phyloP scores from a whole-genome alignment of 1,140 invertebrate species.

The Lepidostoma basale region DNA sequence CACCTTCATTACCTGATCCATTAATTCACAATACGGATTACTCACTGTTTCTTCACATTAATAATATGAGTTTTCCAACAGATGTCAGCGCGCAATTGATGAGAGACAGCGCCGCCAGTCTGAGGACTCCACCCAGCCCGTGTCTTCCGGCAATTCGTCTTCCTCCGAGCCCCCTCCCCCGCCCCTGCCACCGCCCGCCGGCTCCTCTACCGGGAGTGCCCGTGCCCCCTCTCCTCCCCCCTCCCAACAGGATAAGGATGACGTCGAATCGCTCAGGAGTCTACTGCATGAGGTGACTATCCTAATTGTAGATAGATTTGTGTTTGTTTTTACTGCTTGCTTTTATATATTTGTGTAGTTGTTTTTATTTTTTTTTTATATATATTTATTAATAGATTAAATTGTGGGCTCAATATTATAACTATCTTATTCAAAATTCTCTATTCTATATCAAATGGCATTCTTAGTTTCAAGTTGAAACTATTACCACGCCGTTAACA shows the following conservation, averaged over 20 bases:
- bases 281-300: slow-evolving; percentile 77
- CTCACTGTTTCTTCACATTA: not conserved
- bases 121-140: slow-evolving; percentile 57
- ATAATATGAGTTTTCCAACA: slow-evolving; percentile 11
- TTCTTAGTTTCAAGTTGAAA: no score
- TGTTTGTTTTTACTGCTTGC: slow-evolving; percentile 1
- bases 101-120: slow-evolving; percentile 56
- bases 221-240: slow-evolving; percentile 52
- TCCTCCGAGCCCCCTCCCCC: slow-evolving; percentile 67
- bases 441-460: no score
- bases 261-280: slow-evolving; percentile 68
- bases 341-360: not conserved
- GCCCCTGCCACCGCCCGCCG: slow-evolving; percentile 52
- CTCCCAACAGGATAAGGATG: slow-evolving; percentile 57
- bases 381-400: no score
- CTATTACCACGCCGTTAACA: no score
- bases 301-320: not conserved
- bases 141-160: slow-evolving; percentile 62
- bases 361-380: no score
- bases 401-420: no score
- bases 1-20: not conserved
- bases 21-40: not conserved
- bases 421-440: no score
- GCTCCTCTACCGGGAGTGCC: slow-evolving; percentile 42
- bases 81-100: slow-evolving; percentile 47